Evolutionary conservation across 1,140 invertebrate genomes (phyloP).

Genomic region (Ephestia elutella): DNA sequence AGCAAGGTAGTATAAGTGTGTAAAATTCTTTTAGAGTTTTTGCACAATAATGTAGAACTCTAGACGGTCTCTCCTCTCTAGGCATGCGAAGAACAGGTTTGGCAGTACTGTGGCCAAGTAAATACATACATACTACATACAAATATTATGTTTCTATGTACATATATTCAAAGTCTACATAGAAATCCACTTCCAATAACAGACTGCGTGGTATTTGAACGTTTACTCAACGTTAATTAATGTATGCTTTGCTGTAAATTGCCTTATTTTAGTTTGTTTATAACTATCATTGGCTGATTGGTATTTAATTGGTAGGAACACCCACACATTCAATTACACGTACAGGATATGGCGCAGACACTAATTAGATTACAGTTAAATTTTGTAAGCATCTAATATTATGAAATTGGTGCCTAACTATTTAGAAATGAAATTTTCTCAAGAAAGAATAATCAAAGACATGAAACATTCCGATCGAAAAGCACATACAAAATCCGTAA

Average conservation of each 20-base stretch:
- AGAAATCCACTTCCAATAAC: conserved; percentile 31
- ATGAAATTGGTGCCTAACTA: not conserved
- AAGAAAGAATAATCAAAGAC: too few species aligned
- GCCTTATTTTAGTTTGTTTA: conserved; percentile 5
- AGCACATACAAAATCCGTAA: too few species aligned
- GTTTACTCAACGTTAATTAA: conserved; percentile 12
- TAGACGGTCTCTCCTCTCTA: conserved; percentile 5
- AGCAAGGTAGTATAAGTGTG: conserved; percentile 8
- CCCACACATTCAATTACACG: not conserved
- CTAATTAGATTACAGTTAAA: conserved; percentile 5
- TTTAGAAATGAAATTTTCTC: too few species aligned
- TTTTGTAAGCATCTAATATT: not conserved
- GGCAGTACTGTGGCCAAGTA: conserved; percentile 3
- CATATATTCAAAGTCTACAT: conserved; percentile 22
- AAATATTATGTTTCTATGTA: not conserved
- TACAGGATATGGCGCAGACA: not conserved
- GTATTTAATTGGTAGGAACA: not conserved
- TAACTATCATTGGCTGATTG: not conserved
- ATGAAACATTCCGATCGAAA: too few species aligned
- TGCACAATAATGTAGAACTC: conserved; percentile 11
- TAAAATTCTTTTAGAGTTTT: conserved; percentile 10
- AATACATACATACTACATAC: conserved; percentile 4
- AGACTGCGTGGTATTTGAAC: conserved; percentile 32
- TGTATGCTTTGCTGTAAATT: conserved; percentile 5
- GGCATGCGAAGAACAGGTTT: conserved; percentile 7